Evolutionary conservation across 1,140 invertebrate genomes (phyloP).

Genomic region (Carcinoscorpius rotundicauda): DNA sequence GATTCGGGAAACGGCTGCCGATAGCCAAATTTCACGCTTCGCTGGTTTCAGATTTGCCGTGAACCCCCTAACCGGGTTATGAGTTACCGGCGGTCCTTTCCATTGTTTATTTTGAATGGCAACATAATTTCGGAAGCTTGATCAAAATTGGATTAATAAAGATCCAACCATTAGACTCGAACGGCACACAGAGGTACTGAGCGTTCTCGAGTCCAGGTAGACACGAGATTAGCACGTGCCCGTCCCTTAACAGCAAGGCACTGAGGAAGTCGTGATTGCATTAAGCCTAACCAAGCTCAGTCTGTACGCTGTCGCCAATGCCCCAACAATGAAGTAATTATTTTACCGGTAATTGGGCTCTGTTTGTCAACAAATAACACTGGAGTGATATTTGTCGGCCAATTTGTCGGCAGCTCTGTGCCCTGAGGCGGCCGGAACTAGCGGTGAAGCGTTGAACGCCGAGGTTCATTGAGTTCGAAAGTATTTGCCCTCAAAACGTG

Average conservation of each 20-base stretch:
- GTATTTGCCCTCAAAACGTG: conserved; percentile 4
- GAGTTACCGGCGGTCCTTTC: not conserved
- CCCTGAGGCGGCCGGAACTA: no score
- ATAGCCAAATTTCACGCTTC: no score
- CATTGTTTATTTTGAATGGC: conserved; percentile 23
- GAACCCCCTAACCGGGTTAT: no score
- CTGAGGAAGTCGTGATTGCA: conserved; percentile 15
- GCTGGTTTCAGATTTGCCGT: no score
- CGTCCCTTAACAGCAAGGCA: no score
- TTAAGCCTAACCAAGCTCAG: conserved; percentile 18
- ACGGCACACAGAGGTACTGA: conserved; percentile 2
- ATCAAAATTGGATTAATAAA: conserved; percentile 24
- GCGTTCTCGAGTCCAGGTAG: no score
- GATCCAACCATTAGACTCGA: conserved; percentile 21
- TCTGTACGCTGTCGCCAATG: no score
- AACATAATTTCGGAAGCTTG: conserved; percentile 23
- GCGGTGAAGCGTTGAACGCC: no score
- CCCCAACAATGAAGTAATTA: conserved; percentile 15
- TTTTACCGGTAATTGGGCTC: conserved; percentile 22
- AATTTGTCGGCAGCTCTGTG: conserved; percentile 10
- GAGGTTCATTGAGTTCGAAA: no score
- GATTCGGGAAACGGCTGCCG: no score
- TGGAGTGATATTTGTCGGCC: conserved; percentile 20
- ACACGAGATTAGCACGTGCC: no score
- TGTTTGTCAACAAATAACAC: conserved; percentile 24